Percentiles rank a stretch among this genome's conserved stretches.
Conservation (phyloP, 2,797 vertebrate species). For the Naso thynnoides region DNA sequence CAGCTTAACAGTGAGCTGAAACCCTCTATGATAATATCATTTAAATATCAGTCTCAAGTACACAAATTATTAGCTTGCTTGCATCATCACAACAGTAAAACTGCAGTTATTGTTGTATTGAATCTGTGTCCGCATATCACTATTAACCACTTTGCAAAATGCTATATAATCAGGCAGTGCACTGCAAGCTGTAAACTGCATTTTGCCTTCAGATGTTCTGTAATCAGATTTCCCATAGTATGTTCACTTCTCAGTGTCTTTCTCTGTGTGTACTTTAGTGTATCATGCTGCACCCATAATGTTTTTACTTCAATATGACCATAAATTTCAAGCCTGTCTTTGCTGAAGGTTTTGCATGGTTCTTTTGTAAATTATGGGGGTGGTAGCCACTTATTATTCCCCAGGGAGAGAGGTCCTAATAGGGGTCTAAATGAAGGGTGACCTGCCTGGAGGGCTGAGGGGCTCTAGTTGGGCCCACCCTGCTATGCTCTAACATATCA, state of each 20-base stretch:
- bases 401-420: constrained; percentile 56
- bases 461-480: constrained; percentile 16
- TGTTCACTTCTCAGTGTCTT: constrained; percentile 18
- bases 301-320: constrained; percentile 21
- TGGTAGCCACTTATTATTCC: constrained; percentile 52
- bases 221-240: constrained; percentile 16
- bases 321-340: constrained; percentile 35
- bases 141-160: constrained; percentile 26
- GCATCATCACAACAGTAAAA: not conserved
- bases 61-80: not conserved
- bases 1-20: not conserved
- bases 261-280: constrained; percentile 17
- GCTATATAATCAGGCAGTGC: constrained; percentile 32
- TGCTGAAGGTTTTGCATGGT: constrained; percentile 30
- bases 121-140: constrained; percentile 13
- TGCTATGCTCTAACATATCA: constrained; percentile 10
- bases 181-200: constrained; percentile 4
- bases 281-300: constrained; percentile 8
- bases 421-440: constrained; percentile 61
- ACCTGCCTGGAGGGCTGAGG: constrained; percentile 48
- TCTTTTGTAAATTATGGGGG: constrained; percentile 29
- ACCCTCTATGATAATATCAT: too few relatives aligned
- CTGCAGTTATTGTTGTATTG: not conserved
- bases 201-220: constrained; percentile 40
- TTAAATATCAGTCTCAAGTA: too few relatives aligned